Percentiles rank a stretch among this genome's conserved stretches.
phyloP scores from a whole-genome alignment of 2,113 vertebrate genomes.

The Nyctereutes procyonoides region DNA sequence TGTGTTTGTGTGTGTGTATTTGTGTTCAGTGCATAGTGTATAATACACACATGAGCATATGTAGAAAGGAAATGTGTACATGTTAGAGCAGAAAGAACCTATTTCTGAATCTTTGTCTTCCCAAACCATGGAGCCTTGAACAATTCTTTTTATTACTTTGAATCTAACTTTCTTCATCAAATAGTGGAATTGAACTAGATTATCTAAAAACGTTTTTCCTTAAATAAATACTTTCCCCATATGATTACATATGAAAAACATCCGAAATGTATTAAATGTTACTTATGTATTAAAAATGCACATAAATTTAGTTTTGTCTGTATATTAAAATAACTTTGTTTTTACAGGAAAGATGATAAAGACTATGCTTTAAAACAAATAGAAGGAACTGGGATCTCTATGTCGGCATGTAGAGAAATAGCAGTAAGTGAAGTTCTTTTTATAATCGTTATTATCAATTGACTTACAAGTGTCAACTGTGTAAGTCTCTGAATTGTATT shows the following conservation, averaged over 20 bases:
- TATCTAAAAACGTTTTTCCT: neutral
- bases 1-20: neutral
- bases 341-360: slow-evolving; percentile 98
- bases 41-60: neutral
- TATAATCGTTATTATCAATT: slow-evolving; percentile 37
- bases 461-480: neutral
- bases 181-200: neutral
- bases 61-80: neutral
- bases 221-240: no score
- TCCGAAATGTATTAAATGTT: neutral
- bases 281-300: slow-evolving; percentile 10
- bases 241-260: neutral
- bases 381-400: slow-evolving; percentile 99
- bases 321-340: slow-evolving; percentile 79
- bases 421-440: slow-evolving; percentile 93
- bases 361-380: slow-evolving; percentile 99
- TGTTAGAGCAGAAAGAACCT: neutral
- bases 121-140: neutral
- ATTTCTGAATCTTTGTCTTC: neutral
- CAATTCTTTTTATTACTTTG: slow-evolving; percentile 5
- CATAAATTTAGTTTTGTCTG: slow-evolving; percentile 62
- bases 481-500: neutral
- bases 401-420: slow-evolving; percentile 99
- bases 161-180: neutral
- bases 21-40: neutral